Conservation (phyloP, 2,113 vertebrate genomes). For the Cygnus buccinator region DNA sequence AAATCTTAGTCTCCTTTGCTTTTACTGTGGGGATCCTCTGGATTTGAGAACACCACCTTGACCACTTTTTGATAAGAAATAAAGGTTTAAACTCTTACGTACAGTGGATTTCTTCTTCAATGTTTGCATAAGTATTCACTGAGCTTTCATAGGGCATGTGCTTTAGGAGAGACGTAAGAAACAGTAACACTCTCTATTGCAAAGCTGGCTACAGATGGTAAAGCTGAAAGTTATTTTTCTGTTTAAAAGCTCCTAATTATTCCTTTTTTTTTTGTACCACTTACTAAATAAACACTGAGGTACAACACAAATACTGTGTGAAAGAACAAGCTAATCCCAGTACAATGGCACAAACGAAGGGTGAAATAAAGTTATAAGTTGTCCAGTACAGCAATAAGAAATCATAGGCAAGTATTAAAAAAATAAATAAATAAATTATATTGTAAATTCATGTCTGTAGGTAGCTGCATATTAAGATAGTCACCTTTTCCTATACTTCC, state of each 20-base stretch:
- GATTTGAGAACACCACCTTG: neutral
- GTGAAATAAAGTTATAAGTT: too few relatives aligned
- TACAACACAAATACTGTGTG: neutral
- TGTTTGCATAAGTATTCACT: neutral
- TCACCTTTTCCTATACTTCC: neutral
- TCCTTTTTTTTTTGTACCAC: neutral
- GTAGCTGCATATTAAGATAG: neutral
- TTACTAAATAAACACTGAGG: neutral
- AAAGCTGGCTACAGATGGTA: neutral
- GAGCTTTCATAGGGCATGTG: neutral
- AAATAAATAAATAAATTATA: neutral
- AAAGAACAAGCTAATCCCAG: neutral
- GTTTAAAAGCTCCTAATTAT: neutral
- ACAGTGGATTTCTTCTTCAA: neutral
- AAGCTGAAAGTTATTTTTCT: neutral
- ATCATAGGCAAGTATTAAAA: too few relatives aligned
- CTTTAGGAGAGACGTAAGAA: neutral
- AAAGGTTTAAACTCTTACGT: neutral
- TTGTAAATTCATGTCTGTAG: neutral
- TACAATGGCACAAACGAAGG: neutral
- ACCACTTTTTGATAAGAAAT: neutral
- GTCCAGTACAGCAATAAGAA: too few relatives aligned
- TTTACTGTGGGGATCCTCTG: rapidly evolving
- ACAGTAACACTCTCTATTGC: neutral
- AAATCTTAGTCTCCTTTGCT: neutral